Evolutionary conservation across 2,888 invertebrate species (phyloP).

Genomic region (Chironomus riparius): DNA sequence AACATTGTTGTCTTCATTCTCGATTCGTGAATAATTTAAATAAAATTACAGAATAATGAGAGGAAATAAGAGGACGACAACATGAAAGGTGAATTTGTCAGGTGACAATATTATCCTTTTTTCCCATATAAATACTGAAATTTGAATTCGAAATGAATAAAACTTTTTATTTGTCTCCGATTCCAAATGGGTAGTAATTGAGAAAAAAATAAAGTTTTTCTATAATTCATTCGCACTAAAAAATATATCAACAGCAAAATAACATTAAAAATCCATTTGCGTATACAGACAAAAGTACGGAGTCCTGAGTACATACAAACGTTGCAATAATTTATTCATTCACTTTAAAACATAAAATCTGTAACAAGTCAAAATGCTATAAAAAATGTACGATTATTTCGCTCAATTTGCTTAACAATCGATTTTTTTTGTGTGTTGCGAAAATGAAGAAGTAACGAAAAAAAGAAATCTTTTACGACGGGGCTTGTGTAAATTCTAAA

Average conservation of each 20-base stretch:
- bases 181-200: not conserved
- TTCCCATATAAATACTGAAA: not conserved
- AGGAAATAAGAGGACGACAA: not conserved
- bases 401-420: constrained; percentile 14
- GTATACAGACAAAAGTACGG: not conserved
- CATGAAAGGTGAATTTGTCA: not conserved
- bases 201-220: not conserved
- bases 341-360: constrained; percentile 2
- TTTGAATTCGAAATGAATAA: not conserved
- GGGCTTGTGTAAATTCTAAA: not conserved
- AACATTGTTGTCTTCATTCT: not conserved
- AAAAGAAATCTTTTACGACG: not conserved
- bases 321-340: constrained; percentile 17
- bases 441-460: not conserved
- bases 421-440: not conserved
- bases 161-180: not conserved
- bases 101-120: not conserved
- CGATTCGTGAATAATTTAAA: not conserved
- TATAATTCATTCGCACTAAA: not conserved
- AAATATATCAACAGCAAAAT: not conserved
- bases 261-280: constrained; percentile 25
- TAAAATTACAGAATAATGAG: not conserved
- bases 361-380: constrained; percentile 9
- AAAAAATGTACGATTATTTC: constrained; percentile 19
- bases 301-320: not conserved